Evolutionary conservation across 2,888 invertebrate species (phyloP).

Genomic region (Marasmarcha lunaedactyla): DNA sequence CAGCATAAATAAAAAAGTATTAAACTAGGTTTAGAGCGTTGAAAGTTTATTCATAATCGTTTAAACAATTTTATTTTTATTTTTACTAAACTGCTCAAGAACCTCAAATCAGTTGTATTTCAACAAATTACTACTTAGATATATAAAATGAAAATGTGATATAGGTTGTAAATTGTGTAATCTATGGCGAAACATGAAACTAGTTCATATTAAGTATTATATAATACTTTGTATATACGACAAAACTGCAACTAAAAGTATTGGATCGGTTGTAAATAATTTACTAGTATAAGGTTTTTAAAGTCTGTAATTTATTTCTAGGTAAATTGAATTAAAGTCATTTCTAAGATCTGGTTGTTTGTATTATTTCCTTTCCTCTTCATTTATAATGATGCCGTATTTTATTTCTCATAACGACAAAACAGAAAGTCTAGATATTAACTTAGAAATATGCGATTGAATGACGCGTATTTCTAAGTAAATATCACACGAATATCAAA

Average conservation of each 20-base stretch:
- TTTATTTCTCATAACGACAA: too few relatives aligned
- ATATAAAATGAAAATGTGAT: slow-evolving; percentile 65
- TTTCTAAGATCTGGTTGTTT: slow-evolving; percentile 42
- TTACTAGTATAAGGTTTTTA: slow-evolving; percentile 63
- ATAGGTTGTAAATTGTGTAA: slow-evolving; percentile 55
- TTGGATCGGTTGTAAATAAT: slow-evolving; percentile 55
- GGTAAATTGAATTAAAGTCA: slow-evolving; percentile 58
- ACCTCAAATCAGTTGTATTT: slow-evolving; percentile 3
- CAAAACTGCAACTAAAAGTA: slow-evolving; percentile 39
- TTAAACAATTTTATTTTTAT: not conserved
- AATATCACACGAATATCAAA: too few relatives aligned
- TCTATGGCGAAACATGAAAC: slow-evolving; percentile 20
- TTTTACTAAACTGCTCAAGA: not conserved
- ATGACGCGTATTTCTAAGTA: too few relatives aligned
- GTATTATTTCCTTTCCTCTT: too few relatives aligned
- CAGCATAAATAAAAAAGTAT: slow-evolving; percentile 27
- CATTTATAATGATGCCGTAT: too few relatives aligned
- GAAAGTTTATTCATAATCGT: slow-evolving; percentile 17
- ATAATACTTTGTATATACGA: slow-evolving; percentile 27
- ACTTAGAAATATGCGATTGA: too few relatives aligned
- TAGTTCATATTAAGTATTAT: not conserved
- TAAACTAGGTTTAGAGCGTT: slow-evolving; percentile 20
- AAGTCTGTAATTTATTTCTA: slow-evolving; percentile 64
- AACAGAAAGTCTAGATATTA: too few relatives aligned
- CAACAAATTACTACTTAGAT: slow-evolving; percentile 9